Base-by-base conservation (phyloP, 2,888 invertebrate genomes). In the Acanthopleura granulata region DNA sequence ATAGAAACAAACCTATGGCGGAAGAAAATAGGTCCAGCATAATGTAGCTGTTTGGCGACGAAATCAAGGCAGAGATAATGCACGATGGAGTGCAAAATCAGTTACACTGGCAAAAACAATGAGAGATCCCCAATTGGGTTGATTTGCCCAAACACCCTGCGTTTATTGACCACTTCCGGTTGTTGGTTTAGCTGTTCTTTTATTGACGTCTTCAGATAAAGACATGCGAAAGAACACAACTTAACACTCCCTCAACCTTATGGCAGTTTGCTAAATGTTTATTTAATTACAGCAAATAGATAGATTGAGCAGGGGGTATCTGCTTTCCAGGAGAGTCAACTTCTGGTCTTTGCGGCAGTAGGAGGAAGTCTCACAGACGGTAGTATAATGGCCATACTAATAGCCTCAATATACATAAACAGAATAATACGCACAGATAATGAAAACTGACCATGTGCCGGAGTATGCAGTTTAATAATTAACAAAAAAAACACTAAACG, bases 161-260 rank as follows among this genome's bases (percentile, higher is more conserved):
- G 40, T 57, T 22, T 57, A 57, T 57, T 57, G 57, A 57, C 57
- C 57, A 22, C 22, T 57, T 57, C 57, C 57, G 22, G n/a, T 57
- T 57, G 57, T 57, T 57, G 18, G 57, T 22, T 57, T 57, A 57
- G 57, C 57, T 57, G 57, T 22, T 57, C n/a, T 57, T 57, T 57
- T 57, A 57, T 57, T 57, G 57, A 57, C 57, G 57, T 57, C 22
- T 22, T n/a, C 57, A n/a, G 57, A 57, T 57, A n/a, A 57, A 57
- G 57, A 57, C 22, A 57, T 57, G n/a, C 18, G 22, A 57, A 57
- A 22, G n/a, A 57, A 57, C 57, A 22, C 57, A n/a, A 22, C n/a
- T 57, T 57, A 57, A 22, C 57, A 22, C 22, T 57, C 18, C 57
- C 18, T 18, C 57, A 40, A 22, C 6, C 57, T 57, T 57, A 22